Evolutionary conservation across 2,888 invertebrate genomes (phyloP).

Genomic region (Leucophenga montana): DNA sequence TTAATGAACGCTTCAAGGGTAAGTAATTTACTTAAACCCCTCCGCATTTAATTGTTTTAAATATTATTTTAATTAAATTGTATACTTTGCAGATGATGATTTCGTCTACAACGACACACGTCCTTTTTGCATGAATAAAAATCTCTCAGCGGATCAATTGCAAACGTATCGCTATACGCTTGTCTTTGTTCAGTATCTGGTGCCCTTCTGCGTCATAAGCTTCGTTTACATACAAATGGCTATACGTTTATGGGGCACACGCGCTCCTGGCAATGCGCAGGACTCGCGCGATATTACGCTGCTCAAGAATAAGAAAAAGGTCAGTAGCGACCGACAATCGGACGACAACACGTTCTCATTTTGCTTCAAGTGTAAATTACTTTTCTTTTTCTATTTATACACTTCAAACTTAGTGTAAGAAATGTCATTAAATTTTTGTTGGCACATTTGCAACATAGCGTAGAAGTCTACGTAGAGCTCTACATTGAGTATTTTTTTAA

Average conservation of each 20-base stretch:
- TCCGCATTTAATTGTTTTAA: constrained; percentile 1
- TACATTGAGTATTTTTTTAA: no score
- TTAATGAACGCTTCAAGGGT: constrained; percentile 69
- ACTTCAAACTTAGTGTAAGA: not conserved
- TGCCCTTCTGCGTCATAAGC: constrained; percentile 86
- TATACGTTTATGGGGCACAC: constrained; percentile 84
- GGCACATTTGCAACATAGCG: not conserved
- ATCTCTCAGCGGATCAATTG: constrained; percentile 74
- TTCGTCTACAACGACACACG: constrained; percentile 68
- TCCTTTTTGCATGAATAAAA: constrained; percentile 75
- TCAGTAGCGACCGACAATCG: constrained; percentile 65
- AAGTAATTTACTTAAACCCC: constrained; percentile 36
- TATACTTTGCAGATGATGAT: constrained; percentile 58
- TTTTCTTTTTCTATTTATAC: constrained; percentile 5
- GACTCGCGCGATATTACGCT: constrained; percentile 85
- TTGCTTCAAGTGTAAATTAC: constrained; percentile 19
- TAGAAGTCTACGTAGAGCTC: not conserved
- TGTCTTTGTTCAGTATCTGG: constrained; percentile 80
- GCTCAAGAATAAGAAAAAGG: constrained; percentile 88
- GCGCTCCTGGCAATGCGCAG: constrained; percentile 85
- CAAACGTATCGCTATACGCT: constrained; percentile 75
- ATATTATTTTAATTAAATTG: not conserved
- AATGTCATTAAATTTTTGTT: not conserved
- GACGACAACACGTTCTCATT: not conserved
- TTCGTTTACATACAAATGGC: constrained; percentile 88